Evolutionary conservation across 2,888 invertebrate genomes (phyloP).

Genomic region (Scaptomyza polygonia): DNA sequence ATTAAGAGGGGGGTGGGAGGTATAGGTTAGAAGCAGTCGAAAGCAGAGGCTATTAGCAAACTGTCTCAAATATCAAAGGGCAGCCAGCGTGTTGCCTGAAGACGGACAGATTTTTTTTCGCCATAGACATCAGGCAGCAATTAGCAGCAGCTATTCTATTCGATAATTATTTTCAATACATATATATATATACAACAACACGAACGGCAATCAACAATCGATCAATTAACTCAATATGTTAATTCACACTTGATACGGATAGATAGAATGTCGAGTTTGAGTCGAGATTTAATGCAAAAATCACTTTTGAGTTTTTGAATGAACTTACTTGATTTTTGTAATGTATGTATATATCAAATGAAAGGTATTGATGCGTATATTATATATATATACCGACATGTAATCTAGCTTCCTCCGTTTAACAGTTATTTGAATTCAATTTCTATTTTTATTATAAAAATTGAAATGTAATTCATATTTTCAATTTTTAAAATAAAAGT

Average conservation of each 20-base stretch:
- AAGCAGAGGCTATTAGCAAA: constrained; percentile 76
- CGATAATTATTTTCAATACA: constrained; percentile 5
- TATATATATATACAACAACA: constrained; percentile 14
- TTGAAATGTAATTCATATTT: too few relatives aligned
- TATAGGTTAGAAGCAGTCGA: background rate
- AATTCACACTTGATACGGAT: background rate
- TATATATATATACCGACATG: too few relatives aligned
- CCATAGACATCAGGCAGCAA: constrained; percentile 63
- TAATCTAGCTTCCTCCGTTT: too few relatives aligned
- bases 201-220: constrained; percentile 1
- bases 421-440: too few relatives aligned
- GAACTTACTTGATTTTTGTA: too few relatives aligned
- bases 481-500: too few relatives aligned
- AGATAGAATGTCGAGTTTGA: background rate
- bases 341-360: too few relatives aligned
- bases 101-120: constrained; percentile 12
- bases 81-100: constrained; percentile 16
- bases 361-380: too few relatives aligned
- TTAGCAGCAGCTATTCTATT: constrained; percentile 47
- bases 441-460: too few relatives aligned
- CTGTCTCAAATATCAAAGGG: constrained; percentile 81
- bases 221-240: background rate
- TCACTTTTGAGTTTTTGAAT: too few relatives aligned
- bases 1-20: constrained; percentile 53
- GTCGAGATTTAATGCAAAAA: too few relatives aligned